Evolutionary conservation across 2,113 vertebrate species (phyloP), one percentile per base, ranked within the genome.

Genomic region (Bos indicus): DNA sequence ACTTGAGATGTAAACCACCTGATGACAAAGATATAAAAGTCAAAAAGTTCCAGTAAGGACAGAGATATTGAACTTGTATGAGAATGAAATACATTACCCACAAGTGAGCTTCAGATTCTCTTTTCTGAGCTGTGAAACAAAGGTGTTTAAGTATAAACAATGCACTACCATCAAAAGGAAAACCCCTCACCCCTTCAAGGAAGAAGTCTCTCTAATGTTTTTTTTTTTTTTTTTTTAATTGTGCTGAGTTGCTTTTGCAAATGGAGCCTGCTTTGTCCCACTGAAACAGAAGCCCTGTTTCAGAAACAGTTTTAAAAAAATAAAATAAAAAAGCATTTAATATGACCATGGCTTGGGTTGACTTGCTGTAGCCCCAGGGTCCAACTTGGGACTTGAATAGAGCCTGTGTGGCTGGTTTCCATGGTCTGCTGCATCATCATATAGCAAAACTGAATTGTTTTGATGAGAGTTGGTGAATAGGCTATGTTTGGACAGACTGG

Each of bases 391-490:
- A 97, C 90, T 85, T 96, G 97, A 99, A 98, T 95, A 97, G 90
- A 96, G 82, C 88, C 90, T 97, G 40, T 98, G 91, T 94, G 98
- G 28, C 93, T 97, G 86, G 90, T 98, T 98, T 97, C 98, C 80
- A 96, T 98, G 97, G 83, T 98, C 97, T 93, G 91, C 92, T 97
- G 81, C 97, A 93, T 87, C n/a, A 2, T 98, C 96, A 91, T 71
- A 60, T 30, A 97, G 95, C 96, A 98, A 97, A 89, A 48, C 97
- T 19, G 96, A 98, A 98, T 96, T 98, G 74, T 92, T 98, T 98
- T 98, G 97, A 98, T 0, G 2, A 97, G 93, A 96, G 52, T 51
- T 97, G 54, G 96, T 97, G 95, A 98, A 98, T 95, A 98, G 86
- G 28, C 2, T 98, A 85, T 97, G 96, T 98, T 98, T 98, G 98